Percentiles rank a stretch among this genome's conserved stretches.
Evolutionary conservation across 2,113 vertebrate genomes (phyloP).

Genomic region (Ciconia stormi): DNA sequence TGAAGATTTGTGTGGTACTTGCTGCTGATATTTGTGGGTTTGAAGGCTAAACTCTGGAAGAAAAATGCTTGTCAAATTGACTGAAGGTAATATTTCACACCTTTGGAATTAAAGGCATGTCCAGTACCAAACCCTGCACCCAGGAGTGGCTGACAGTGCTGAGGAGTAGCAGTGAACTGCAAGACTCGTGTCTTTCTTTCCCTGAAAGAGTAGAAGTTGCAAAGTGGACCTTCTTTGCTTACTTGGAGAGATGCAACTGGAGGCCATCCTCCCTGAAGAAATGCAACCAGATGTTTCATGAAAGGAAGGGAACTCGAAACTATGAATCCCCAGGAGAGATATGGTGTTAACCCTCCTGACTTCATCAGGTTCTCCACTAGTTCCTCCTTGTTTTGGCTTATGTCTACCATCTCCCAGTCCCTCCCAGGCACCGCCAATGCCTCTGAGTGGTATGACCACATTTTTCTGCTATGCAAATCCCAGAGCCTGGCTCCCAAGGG

Average conservation of each 20-base stretch:
- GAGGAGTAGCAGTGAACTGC: background rate
- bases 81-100: background rate
- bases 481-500: slow-evolving; percentile 21
- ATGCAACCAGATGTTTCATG: background rate
- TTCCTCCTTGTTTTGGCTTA: background rate
- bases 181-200: background rate
- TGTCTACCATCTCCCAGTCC: background rate
- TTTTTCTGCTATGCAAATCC: slow-evolving; percentile 48
- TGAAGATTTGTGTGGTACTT: background rate
- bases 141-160: background rate
- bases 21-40: background rate
- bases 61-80: background rate
- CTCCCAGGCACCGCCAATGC: background rate
- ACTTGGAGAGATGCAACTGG: background rate
- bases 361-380: background rate
- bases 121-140: background rate
- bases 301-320: background rate
- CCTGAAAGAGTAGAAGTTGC: background rate
- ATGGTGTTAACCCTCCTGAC: background rate
- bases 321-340: background rate
- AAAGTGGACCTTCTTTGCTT: background rate
- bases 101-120: background rate
- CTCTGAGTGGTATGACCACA: slow-evolving; percentile 20
- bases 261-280: background rate
- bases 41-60: background rate